Base-by-base conservation (phyloP, 1,140 invertebrate genomes). In the Nasonia vitripennis region DNA sequence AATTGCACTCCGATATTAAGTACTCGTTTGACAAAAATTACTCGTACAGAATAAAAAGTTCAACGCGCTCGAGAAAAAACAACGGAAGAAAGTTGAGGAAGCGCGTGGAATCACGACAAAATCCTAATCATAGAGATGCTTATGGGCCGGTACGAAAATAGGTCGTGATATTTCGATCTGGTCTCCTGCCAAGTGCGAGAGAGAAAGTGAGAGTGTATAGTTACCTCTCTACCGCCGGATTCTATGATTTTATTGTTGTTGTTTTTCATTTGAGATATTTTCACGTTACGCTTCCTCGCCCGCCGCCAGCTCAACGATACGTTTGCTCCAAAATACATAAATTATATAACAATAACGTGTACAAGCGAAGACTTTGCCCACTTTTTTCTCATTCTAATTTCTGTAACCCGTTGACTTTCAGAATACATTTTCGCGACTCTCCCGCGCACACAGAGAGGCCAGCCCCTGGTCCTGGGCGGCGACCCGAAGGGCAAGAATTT, bases 401-500 rank as follows among this genome's bases (percentile, higher is more conserved):
- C 6, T 27, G 27, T 27, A 2, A 62, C 17, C 17, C 37, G 10
- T 55, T 78, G 78, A 88, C 91, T 95, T 95, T 81, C 93, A 98
- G 98, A 97, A 93, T 96, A 95, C 92, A 97, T 97, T 92, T 99
- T 98, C 94, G 97, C 98, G 73, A 96, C 98, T 68, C 93, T 99
- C 88, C 99, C 99, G 74, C 95, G 96, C 89, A 99, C 99, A 31
- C 96, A 97, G 90, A 94, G 99, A 89, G 99, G 99, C 34, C 96
- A 97, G 89, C 98, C 98, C 34, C 95, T 99, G 87, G 98, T 99
- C 68, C 92, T 99, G 79, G 98, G 98, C 81, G 96, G 96, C 34
- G 98, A 99, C 95, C 98, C 98, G 12, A 99, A 99, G 93, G 98
- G 98, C 71, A 98, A 99, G 90, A 99, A 98, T 91, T 98, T 99